A percentile compares a stretch with the other conserved stretches of the same genome.
Conservation (phyloP, 2,113 vertebrate species). For the Eonycteris spelaea region DNA sequence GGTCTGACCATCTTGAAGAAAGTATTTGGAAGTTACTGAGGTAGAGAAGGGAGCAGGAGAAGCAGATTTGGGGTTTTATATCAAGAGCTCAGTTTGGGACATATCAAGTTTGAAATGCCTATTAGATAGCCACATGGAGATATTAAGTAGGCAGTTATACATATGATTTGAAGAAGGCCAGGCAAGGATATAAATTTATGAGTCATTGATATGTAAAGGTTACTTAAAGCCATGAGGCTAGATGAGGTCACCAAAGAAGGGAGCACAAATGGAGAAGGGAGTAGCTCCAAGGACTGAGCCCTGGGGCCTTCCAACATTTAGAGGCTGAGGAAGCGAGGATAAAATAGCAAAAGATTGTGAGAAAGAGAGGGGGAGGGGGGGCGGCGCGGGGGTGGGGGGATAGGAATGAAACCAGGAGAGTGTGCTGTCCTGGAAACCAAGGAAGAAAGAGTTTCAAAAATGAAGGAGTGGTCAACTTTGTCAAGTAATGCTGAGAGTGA, state of each 20-base stretch:
- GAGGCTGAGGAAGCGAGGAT: not conserved
- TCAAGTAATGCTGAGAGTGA: not conserved
- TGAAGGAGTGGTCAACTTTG: not conserved
- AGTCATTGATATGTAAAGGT: not conserved
- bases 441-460: conserved; percentile 13
- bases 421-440: not conserved
- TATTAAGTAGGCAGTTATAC: not conserved
- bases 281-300: not conserved
- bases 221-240: not conserved
- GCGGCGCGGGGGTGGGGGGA: no score
- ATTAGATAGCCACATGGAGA: conserved; percentile 15
- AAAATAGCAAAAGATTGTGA: not conserved
- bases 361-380: not conserved
- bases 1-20: not conserved
- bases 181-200: not conserved
- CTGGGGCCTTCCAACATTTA: not conserved
- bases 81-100: not conserved
- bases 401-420: not conserved
- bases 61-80: not conserved
- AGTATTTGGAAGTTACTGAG: not conserved
- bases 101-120: conserved; percentile 21
- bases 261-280: not conserved
- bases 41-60: not conserved
- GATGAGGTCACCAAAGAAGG: not conserved
- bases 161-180: not conserved